Conservation (phyloP, 2,113 vertebrate species). For the Pitta sordida region DNA sequence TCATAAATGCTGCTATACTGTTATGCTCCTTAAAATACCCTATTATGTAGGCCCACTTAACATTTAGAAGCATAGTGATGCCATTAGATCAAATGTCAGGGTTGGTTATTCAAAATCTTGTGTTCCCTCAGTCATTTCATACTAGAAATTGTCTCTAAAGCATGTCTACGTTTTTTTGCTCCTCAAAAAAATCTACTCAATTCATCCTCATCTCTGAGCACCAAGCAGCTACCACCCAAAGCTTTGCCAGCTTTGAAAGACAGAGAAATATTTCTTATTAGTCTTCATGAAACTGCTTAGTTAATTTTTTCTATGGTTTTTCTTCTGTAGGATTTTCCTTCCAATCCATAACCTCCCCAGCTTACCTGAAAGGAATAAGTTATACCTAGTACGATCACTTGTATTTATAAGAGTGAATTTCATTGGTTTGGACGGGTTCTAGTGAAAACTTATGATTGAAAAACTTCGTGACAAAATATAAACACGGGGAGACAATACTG, state of each 20-base stretch:
- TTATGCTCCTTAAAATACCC: no score
- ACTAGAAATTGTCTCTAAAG: no score
- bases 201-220: background rate
- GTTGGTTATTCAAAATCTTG: no score
- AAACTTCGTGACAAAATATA: background rate
- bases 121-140: no score
- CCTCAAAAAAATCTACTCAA: no score
- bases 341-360: background rate
- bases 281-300: background rate
- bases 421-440: background rate
- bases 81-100: no score
- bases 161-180: no score
- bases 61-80: no score
- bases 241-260: background rate
- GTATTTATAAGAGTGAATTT: background rate
- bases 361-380: background rate
- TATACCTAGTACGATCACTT: background rate
- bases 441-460: background rate
- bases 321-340: background rate
- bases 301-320: background rate
- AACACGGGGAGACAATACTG: background rate
- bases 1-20: no score
- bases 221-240: rapidly evolving
- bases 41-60: no score
- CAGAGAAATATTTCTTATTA: background rate